Evolutionary conservation across 2,113 vertebrate species (phyloP).

Genomic region (Amphilophus citrinellus): DNA sequence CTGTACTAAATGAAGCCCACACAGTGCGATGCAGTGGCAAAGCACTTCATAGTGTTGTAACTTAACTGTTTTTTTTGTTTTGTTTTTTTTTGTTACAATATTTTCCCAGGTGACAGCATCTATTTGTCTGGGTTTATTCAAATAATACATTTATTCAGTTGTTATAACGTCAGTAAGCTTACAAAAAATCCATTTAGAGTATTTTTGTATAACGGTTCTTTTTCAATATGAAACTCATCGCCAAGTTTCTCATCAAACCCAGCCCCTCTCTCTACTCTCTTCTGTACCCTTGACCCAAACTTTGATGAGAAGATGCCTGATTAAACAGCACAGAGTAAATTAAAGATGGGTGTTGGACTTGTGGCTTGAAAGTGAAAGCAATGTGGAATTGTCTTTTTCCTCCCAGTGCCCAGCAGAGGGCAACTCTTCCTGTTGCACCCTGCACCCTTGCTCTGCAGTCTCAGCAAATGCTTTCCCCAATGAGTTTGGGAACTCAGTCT

Average conservation of each 20-base stretch:
- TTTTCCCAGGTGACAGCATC: background rate
- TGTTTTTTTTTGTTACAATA: background rate
- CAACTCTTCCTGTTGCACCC: background rate
- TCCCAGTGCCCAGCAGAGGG: background rate
- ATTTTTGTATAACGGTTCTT: too few species aligned
- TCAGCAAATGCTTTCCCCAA: background rate
- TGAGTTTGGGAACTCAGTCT: too few species aligned
- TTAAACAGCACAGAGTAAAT: background rate
- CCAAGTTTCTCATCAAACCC: background rate
- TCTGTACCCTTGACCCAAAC: background rate
- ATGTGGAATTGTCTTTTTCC: background rate
- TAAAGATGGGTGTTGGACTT: background rate
- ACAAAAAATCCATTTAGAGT: too few species aligned
- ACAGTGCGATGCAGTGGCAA: background rate
- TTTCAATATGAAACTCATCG: background rate
- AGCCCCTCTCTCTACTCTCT: background rate
- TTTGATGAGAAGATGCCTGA: background rate
- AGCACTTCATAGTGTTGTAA: background rate
- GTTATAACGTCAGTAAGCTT: too few species aligned
- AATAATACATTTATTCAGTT: too few species aligned
- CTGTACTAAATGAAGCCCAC: background rate
- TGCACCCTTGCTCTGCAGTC: background rate
- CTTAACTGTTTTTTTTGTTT: background rate
- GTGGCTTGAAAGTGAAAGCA: background rate
- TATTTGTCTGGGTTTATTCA: background rate